Base-by-base conservation (phyloP, 1,140 invertebrate species). In the Trachelipus rathkii region DNA sequence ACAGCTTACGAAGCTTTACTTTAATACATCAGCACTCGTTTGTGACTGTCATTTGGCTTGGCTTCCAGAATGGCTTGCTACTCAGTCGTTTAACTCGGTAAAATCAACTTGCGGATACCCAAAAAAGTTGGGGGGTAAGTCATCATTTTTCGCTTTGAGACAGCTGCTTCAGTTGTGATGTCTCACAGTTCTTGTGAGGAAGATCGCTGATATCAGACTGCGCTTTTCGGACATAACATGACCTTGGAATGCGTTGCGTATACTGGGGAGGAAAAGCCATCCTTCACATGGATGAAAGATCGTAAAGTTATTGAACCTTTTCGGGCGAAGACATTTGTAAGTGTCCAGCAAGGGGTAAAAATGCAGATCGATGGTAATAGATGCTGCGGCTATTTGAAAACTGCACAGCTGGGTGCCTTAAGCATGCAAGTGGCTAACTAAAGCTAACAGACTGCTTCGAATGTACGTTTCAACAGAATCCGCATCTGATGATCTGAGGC, bases 141-240 rank as follows among this genome's bases (percentile, higher is more conserved):
- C 75, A n/a, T n/a, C 21, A 79, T 78, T 23, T 53, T 74, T 15
- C 74, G 71, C 15, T 66, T 82, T 11, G 45, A 24, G 11, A 68
- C 24, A 69, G 24, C 0, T 46, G 75, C 10, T 80, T 81, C 50
- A 80, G 73, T 60, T 81, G 81, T 66, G 89, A 89, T 81, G 91
- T 93, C 83, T 92, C 91, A 79, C 92, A n/a, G n/a, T n/a, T n/a
- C n/a, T n/a, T n/a, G n/a, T n/a, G n/a, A n/a, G 8, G 89, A 93
- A 82, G 91, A 94, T 83, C 95, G 95, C 0, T 88, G 88, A 81
- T 89, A 90, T 71, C 90, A 93, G 82, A 88, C 93, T 81, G 93
- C 92, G 19, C 90, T 96, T 50, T 94, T 93, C 85, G 93, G 93
- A 10, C 89, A 90, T 44, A 94, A 95, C 82, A 89, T 95, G 10